Evolutionary conservation across 2,888 invertebrate genomes (phyloP), one percentile per base, ranked within the genome.

Genomic region (Philaethria dido): DNA sequence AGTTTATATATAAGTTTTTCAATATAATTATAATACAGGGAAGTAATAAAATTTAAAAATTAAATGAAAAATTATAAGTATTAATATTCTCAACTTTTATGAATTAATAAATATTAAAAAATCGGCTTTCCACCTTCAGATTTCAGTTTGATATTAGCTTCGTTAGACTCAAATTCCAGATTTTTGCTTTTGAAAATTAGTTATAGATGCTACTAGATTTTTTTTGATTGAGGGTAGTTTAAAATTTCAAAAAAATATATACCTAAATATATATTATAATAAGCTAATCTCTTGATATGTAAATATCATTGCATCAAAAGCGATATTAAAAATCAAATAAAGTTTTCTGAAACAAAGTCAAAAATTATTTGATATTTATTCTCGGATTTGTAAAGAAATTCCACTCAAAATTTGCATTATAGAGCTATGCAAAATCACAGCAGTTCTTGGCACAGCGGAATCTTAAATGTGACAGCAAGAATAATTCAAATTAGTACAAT

Each of bases 371-470:
- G 39, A 39, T 62, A 36, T 69, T 65, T 66, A 62, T 66, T 47
- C 50, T 60, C 59, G 59, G 59, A 69, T 62, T 62, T 45, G 47
- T 25, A 59, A 62, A 69, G 65, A 66, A 69, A 69, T 67, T 67
- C 45, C 44, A 66, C 62, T 66, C 66, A 62, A 66, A 69, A 69
- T 69, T 69, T 69, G 69, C 69, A 69, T 69, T 65, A 62, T 65
- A 69, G 62, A 69, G 69, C 44, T 60, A 69, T 69, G 65, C 69
- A 62, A 62, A 69, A 65, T 59, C 50, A 45, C 47, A 50, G 44
- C 61, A 66, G 39, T 65, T 61, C 62, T 62, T 69, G 62, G 48
- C 36, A 52, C 57, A 61, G 62, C 57, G 62, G 65, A 62, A 47
- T 65, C 62, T 62, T 69, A 44, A 64, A 64, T 39, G 61, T 39